Base-by-base conservation (phyloP, 2,888 invertebrate genomes). In the Drosophila austrosaltans region DNA sequence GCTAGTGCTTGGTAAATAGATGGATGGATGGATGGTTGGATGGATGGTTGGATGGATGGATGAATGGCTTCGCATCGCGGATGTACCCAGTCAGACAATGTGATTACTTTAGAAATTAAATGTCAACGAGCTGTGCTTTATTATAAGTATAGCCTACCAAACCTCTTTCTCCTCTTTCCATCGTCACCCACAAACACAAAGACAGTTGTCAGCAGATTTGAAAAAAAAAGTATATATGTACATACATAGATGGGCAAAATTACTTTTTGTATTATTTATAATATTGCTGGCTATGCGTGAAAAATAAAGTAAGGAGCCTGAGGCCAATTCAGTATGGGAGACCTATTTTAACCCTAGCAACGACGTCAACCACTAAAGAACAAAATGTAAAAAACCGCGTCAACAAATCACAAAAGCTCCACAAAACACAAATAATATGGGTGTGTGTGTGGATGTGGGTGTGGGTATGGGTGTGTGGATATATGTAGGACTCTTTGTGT, bases 201-300 rank as follows among this genome's bases (percentile, higher is more conserved):
- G 89, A 76, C 87, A 86, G 87, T 88, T 83, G 89, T 84, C 89
- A 84, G 63, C 84, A 82, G 83, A 82, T 88, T 81, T 87, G 78
- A 72, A 83, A 70, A 72, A 16, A 16, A 16, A 16, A 16, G 16
- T 16, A 25, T 6, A 40, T 30, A 20, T 7, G 12, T 25, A 53
- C n/a, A 53, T 28, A 22, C 16, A 48, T 70, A 66, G 73, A 75
- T 75, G 72, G 77, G 84, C 82, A 72, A 89, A 84, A 84, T 84
- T 84, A 84, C 85, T 89, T 89, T 57, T 89, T 84, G 72, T 83
- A 73, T 80, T 85, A 72, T 69, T 56, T 5, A 25, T 59, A 42
- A 74, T 69, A 68, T 63, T 25, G 39, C 64, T 69, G 66, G 66
- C 59, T 78, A 61, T 71, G 64, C 64, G 78, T 66, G 56, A 56